phyloP scores from a whole-genome alignment of 2,113 vertebrate genomes.

The human region DNA sequence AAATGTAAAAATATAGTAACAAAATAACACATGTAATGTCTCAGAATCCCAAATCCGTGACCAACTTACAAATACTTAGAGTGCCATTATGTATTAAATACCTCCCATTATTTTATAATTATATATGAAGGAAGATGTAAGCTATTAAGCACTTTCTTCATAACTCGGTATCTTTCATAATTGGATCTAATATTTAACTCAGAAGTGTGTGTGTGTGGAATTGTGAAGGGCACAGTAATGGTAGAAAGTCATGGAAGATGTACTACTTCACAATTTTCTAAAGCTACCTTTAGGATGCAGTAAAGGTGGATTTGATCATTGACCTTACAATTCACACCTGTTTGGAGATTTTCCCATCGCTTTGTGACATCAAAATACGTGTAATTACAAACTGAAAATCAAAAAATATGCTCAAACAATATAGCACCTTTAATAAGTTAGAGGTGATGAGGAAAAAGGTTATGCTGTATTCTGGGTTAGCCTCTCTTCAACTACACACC shows the following conservation, averaged over 20 bases:
- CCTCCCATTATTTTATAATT: background rate
- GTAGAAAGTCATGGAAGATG: background rate
- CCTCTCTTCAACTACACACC: background rate
- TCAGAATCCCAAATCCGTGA: background rate
- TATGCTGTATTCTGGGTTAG: background rate
- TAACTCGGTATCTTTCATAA: background rate
- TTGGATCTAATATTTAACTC: background rate
- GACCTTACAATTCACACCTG: background rate
- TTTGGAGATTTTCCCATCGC: background rate
- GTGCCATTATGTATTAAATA: background rate
- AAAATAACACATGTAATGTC: background rate
- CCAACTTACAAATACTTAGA: background rate
- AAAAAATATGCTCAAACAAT: background rate
- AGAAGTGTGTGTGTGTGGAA: background rate
- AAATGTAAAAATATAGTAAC: no score
- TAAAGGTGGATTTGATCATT: background rate
- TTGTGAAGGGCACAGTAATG: background rate
- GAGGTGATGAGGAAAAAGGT: background rate
- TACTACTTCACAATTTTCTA: background rate
- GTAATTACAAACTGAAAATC: background rate
- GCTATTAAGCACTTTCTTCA: background rate
- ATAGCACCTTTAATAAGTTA: background rate
- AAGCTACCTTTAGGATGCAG: background rate
- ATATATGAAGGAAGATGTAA: background rate
- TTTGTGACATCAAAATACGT: background rate